A percentile compares a stretch with the other conserved stretches of the same genome.
Conservation (phyloP, 1,140 invertebrate species). For the Formica exsecta region DNA sequence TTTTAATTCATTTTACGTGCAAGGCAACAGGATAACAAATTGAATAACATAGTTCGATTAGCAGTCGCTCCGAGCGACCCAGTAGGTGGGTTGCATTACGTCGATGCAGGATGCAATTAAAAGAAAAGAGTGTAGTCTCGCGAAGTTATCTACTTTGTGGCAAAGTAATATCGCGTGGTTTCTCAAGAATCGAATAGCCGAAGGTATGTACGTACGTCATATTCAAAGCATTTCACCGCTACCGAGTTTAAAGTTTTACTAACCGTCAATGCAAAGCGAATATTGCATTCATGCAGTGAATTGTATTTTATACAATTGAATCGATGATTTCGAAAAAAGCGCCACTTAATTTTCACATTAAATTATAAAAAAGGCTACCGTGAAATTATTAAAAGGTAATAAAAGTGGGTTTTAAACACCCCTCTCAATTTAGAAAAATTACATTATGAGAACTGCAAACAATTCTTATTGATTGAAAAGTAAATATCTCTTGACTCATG, state of each 20-base stretch:
- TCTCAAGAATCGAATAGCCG: background rate
- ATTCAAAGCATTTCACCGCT: background rate
- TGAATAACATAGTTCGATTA: slow-evolving; percentile 33
- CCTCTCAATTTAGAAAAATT: background rate
- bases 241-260: slow-evolving; percentile 4
- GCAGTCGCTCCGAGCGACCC: background rate
- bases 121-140: slow-evolving; percentile 22
- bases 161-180: background rate
- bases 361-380: background rate
- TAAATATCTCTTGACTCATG: background rate
- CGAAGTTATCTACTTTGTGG: slow-evolving; percentile 7
- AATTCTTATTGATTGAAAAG: background rate
- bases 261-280: slow-evolving; percentile 1
- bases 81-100: background rate
- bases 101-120: slow-evolving; percentile 27
- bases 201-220: background rate
- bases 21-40: slow-evolving; percentile 19
- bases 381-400: background rate
- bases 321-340: background rate
- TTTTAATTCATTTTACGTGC: slow-evolving; percentile 23
- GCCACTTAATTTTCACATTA: background rate
- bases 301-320: background rate
- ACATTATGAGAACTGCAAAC: background rate
- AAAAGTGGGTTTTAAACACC: background rate
- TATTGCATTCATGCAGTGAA: background rate